Evolutionary conservation across 2,113 vertebrate species (phyloP).

Genomic region (Larimichthys crocea): DNA sequence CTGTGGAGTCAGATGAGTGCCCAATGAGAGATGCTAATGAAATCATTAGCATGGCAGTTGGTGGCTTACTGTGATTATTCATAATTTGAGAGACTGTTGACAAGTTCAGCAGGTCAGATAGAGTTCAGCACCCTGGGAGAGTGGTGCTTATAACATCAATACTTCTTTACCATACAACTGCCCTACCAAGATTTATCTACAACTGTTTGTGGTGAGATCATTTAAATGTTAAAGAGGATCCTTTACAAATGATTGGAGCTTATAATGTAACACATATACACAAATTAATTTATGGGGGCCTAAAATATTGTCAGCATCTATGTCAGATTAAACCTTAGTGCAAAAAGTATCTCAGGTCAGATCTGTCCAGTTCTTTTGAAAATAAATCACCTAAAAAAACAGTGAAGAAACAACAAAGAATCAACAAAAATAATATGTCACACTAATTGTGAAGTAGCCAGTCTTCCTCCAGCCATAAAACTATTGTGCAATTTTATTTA

Average conservation of each 20-base stretch:
- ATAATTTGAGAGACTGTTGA: constrained; percentile 77
- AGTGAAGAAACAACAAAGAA: too few species aligned
- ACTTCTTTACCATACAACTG: constrained; percentile 17
- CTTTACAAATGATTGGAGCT: background rate
- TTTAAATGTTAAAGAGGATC: background rate
- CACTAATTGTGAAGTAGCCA: too few species aligned
- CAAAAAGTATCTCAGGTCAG: too few species aligned
- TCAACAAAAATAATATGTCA: too few species aligned
- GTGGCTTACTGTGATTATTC: constrained; percentile 77
- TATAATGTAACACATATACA: background rate
- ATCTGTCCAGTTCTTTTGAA: too few species aligned
- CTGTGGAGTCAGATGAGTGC: constrained; percentile 69
- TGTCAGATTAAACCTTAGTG: too few species aligned
- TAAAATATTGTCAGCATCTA: too few species aligned
- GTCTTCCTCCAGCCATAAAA: too few species aligned
- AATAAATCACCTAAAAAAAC: too few species aligned
- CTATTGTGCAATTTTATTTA: too few species aligned
- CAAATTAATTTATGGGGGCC: too few species aligned
- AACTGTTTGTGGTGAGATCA: background rate
- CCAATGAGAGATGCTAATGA: constrained; percentile 65
- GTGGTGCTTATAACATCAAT: constrained; percentile 16
- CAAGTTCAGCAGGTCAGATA: constrained; percentile 74
- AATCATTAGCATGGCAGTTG: constrained; percentile 75
- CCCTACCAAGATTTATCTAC: background rate
- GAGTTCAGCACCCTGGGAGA: constrained; percentile 73